phyloP scores from a whole-genome alignment of 2,113 vertebrate species.

The Myodes glareolus region DNA sequence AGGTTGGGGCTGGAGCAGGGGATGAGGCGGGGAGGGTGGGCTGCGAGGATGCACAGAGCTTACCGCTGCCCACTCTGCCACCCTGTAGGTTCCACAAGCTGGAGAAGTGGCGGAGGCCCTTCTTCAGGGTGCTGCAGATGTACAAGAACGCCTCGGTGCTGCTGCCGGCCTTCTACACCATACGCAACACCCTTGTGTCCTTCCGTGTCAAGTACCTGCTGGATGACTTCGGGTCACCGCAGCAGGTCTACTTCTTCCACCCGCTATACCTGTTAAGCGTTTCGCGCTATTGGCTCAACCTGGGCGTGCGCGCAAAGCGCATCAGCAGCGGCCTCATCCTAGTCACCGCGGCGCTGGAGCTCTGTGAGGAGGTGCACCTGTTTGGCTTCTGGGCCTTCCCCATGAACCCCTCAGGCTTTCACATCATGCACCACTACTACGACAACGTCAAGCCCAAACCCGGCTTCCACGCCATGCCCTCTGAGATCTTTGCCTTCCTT shows the following conservation, averaged over 20 bases:
- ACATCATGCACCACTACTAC: slow-evolving; percentile 98
- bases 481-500: slow-evolving; percentile 97
- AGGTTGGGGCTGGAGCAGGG: background rate
- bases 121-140: slow-evolving; percentile 92
- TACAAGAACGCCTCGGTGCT: slow-evolving; percentile 97
- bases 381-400: slow-evolving; percentile 99
- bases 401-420: slow-evolving; percentile 96
- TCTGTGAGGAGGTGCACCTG: slow-evolving; percentile 97
- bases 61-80: background rate
- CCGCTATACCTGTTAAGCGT: slow-evolving; percentile 97
- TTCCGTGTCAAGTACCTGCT: slow-evolving; percentile 97
- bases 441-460: slow-evolving; percentile 99
- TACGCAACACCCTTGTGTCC: slow-evolving; percentile 96
- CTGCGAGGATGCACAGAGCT: background rate
- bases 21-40: background rate
- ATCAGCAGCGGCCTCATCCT: slow-evolving; percentile 97
- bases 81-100: slow-evolving; percentile 94
- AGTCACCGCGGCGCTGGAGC: slow-evolving; percentile 95
- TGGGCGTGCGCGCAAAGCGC: slow-evolving; percentile 95
- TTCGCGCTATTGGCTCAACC: slow-evolving; percentile 96
- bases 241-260: slow-evolving; percentile 96
- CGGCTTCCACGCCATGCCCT: slow-evolving; percentile 98
- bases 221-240: slow-evolving; percentile 94
- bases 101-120: slow-evolving; percentile 98
- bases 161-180: slow-evolving; percentile 98